A percentile compares a stretch with the other conserved stretches of the same genome.
Evolutionary conservation across 2,113 vertebrate genomes (phyloP).

Genomic region (Tenrec ecaudatus): DNA sequence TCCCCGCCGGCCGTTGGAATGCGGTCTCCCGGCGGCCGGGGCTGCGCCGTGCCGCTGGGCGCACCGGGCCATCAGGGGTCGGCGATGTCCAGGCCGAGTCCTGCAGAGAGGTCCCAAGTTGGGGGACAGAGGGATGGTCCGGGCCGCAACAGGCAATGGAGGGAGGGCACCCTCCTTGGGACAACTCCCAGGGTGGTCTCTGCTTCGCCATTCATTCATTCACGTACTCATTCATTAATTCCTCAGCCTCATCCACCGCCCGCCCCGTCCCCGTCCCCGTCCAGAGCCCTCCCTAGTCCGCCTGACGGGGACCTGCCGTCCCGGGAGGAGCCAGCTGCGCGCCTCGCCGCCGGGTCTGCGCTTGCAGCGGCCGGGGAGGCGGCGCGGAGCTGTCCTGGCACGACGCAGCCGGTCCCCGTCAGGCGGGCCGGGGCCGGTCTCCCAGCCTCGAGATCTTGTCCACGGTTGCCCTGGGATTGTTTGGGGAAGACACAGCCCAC

Average conservation of each 20-base stretch:
- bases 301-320: too few relatives aligned
- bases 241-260: neutral
- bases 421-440: slow-evolving; percentile 58
- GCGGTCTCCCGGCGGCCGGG: neutral
- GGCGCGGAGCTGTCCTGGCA: slow-evolving; percentile 70
- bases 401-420: neutral
- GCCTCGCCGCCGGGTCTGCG: neutral
- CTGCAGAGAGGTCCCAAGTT: neutral
- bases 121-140: neutral
- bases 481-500: neutral
- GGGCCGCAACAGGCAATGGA: neutral
- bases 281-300: neutral
- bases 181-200: neutral
- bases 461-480: neutral
- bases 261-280: too few relatives aligned
- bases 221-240: slow-evolving; percentile 4
- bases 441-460: neutral
- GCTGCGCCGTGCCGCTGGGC: neutral
- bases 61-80: neutral
- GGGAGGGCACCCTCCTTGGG: neutral
- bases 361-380: slow-evolving; percentile 21
- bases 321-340: neutral
- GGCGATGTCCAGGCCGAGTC: neutral
- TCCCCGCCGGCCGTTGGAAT: neutral
- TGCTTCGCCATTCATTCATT: neutral